Conservation (phyloP, 2,113 vertebrate genomes). For the Erpornis zantholeuca region DNA sequence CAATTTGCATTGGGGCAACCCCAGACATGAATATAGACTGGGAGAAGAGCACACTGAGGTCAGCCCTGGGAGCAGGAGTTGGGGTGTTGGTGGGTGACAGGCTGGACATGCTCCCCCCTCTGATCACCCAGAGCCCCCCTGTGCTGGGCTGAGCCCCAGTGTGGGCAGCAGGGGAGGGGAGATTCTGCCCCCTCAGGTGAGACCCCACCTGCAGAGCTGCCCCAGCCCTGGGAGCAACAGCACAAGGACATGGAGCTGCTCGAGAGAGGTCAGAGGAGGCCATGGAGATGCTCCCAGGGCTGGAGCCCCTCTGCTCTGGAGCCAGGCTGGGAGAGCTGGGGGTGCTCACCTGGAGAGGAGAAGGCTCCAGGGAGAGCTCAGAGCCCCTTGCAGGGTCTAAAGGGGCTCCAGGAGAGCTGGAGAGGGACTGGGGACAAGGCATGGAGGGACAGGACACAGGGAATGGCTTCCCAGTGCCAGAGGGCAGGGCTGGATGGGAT, state of each 20-base stretch:
- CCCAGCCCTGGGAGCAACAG: not conserved
- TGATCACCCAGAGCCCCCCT: not conserved
- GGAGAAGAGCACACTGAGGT: not conserved
- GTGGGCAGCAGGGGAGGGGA: not conserved
- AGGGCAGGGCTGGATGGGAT: not conserved
- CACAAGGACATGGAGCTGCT: not conserved
- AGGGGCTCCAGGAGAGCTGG: not conserved
- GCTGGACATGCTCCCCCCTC: not conserved
- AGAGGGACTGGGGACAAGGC: not conserved
- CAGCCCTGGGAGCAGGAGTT: not conserved
- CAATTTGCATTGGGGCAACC: not conserved
- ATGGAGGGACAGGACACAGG: not conserved
- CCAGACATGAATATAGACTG: not conserved
- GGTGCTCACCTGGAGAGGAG: not conserved
- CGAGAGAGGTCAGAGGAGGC: not conserved
- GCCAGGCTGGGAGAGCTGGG: not conserved
- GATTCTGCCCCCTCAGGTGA: not conserved
- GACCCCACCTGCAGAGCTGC: not conserved
- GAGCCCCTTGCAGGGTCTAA: not conserved
- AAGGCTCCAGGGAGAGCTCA: not conserved
- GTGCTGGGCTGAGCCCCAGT: not conserved
- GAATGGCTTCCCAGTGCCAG: not conserved
- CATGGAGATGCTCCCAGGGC: accelerated
- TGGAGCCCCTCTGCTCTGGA: not conserved
- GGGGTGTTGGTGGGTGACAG: not conserved